Evolutionary conservation across 2,888 invertebrate species (phyloP), one percentile per base, ranked within the genome.

Genomic region (Caenorhabditis sp.): DNA sequence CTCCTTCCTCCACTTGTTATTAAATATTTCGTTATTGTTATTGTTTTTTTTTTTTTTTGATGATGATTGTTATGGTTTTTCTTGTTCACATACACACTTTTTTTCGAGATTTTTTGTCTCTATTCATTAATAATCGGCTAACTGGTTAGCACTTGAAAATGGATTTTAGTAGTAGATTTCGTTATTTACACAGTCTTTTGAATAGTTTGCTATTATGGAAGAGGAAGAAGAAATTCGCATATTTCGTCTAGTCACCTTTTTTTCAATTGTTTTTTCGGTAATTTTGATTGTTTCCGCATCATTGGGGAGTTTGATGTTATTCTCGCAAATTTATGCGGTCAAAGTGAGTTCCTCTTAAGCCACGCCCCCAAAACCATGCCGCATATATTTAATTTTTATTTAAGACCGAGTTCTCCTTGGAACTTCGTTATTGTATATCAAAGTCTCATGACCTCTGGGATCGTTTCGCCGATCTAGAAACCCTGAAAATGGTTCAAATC

Each of bases 391-490:
- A n/a, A n/a, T n/a, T n/a, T n/a, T n/a, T n/a, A n/a, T n/a, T n/a
- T n/a, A n/a, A 73, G 65, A 69, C 38, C 25, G 68, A 70, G 63
- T 50, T 77, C 23, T 70, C 71, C 20, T 62, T 69, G 36, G 77
- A 77, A 38, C 53, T 77, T 21, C 52, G 57, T 36, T 64, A 70
- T 38, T 77, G 77, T 56, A 66, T 70, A 1, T 59, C 63, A 17
- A 67, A 72, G 27, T 70, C 74, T 10, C 74, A 77, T 52, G 68
- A 64, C 49, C 59, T 77, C 17, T 77, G 77, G 77, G 74, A 77
- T 20, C 58, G 60, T 14, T 25, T 75, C 8, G 14, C 69, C n/a
- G 66, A 70, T 63, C 17, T 71, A 3, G 64, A 61, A 60, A 31
- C 10, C 2, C 43, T 14, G 31, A 43, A 26, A 63, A 67, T 53